Conservation (phyloP, 2,797 vertebrate species). For the Sebastes vulpes region DNA sequence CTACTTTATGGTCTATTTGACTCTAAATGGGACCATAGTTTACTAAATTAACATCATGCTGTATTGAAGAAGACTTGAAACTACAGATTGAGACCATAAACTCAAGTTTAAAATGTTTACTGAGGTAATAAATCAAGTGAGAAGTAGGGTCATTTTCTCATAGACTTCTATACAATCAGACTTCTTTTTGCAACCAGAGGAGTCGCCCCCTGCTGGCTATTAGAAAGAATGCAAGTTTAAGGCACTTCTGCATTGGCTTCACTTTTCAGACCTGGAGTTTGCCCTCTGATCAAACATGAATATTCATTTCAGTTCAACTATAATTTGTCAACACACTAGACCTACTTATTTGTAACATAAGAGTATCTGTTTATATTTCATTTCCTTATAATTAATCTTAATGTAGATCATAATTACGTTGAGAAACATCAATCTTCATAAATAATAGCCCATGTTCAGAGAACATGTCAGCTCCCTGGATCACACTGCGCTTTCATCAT, state of each 20-base stretch:
- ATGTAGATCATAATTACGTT: conserved; percentile 1
- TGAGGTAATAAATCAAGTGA: neutral
- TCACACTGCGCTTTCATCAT: conserved; percentile 9
- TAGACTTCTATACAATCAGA: neutral
- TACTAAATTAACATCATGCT: neutral
- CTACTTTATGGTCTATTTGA: neutral
- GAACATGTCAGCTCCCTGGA: conserved; percentile 7
- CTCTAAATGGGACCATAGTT: neutral
- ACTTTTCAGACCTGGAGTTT: neutral
- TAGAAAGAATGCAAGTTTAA: neutral
- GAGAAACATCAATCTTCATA: neutral
- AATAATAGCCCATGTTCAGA: neutral
- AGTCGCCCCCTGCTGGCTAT: neutral
- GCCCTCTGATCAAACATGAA: neutral
- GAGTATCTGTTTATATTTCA: neutral
- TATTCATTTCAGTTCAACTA: neutral
- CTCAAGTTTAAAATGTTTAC: neutral
- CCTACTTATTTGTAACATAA: neutral
- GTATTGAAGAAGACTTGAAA: neutral
- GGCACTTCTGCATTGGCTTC: neutral
- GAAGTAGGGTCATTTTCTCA: accelerated
- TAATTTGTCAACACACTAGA: neutral
- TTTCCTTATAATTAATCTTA: neutral
- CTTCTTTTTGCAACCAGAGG: neutral
- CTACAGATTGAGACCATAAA: neutral